Evolutionary conservation across 2,797 vertebrate species (phyloP).

Genomic region (Cuculus canorus): DNA sequence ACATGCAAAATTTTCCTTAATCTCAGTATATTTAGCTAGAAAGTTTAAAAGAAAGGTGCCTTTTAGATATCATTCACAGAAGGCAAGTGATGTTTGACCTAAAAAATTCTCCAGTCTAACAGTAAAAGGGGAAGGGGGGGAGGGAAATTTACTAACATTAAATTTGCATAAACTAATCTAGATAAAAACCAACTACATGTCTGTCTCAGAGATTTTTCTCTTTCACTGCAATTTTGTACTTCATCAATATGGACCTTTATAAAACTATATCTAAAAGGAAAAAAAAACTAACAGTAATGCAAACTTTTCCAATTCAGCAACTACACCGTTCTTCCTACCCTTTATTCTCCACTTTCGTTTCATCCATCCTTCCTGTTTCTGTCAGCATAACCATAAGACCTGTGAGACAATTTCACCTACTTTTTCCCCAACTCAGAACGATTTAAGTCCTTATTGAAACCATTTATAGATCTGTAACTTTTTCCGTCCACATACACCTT

Average conservation of each 20-base stretch:
- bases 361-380: not conserved
- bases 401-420: not conserved
- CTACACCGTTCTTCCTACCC: not conserved
- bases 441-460: not conserved
- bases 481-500: not conserved
- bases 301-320: not conserved
- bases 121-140: not conserved
- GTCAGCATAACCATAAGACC: not conserved
- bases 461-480: not conserved
- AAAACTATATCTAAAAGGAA: not conserved
- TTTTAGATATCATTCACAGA: not conserved
- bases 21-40: not conserved
- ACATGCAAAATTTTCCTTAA: not conserved
- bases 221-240: not conserved
- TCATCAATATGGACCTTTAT: not conserved
- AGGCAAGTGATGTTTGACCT: not conserved
- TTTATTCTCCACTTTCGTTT: not conserved
- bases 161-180: not conserved
- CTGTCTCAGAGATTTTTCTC: not conserved
- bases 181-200: not conserved
- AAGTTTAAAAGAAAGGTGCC: not conserved
- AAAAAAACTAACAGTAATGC: not conserved
- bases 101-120: not conserved
- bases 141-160: not conserved
- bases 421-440: not conserved